phyloP scores from a whole-genome alignment of 1,140 invertebrate species.

The Scaptomyza montana region DNA sequence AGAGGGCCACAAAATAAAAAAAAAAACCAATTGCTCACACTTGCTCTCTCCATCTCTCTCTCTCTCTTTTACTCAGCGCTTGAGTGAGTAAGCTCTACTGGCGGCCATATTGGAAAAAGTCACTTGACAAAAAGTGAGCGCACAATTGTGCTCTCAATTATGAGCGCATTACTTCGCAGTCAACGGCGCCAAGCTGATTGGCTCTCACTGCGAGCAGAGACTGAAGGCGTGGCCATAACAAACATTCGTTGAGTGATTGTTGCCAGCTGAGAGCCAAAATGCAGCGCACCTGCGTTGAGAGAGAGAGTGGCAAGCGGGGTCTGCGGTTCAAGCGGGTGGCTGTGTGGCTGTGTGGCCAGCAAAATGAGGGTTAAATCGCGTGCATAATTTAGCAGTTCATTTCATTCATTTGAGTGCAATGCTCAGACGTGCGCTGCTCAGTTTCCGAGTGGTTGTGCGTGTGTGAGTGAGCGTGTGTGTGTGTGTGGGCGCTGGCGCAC shows the following conservation, averaged over 20 bases:
- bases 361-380: conserved; percentile 81
- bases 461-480: conserved; percentile 12
- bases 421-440: conserved; percentile 59
- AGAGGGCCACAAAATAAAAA: not conserved
- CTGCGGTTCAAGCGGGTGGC: conserved; percentile 23
- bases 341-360: conserved; percentile 65
- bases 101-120: conserved; percentile 78
- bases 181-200: conserved; percentile 47
- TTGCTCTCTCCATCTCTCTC: not conserved
- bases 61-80: conserved; percentile 14
- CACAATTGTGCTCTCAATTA: conserved; percentile 4
- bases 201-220: conserved; percentile 25
- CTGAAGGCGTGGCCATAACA: conserved; percentile 50
- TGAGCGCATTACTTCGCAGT: conserved; percentile 21
- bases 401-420: conserved; percentile 82
- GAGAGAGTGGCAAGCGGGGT: conserved; percentile 22
- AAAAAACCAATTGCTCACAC: conserved; percentile 4
- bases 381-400: conserved; percentile 83
- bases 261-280: conserved; percentile 23
- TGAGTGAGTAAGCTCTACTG: conserved; percentile 41
- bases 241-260: conserved; percentile 22
- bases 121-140: conserved; percentile 31
- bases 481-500: conserved; percentile 63
- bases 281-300: conserved; percentile 29
- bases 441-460: conserved; percentile 14